These are phyloP conservation scores for Nemotelus pantherinus DNA, from an alignment of 2,888 invertebrate species.

Conservation along the genomic window DNA sequence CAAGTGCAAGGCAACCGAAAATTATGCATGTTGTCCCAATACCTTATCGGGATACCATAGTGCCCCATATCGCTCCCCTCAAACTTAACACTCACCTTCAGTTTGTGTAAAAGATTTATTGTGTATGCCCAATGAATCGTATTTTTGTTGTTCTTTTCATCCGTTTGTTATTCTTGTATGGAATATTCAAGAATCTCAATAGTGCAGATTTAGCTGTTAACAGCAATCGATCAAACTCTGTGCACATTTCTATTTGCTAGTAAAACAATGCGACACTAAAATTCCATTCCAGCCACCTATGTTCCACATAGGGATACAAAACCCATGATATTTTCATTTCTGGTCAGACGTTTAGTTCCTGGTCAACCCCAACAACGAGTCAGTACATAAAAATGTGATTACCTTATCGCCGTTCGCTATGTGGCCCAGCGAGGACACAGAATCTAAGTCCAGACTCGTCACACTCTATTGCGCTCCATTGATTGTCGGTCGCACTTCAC, in stretches of 20 bases:
- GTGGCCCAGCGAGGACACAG: not conserved
- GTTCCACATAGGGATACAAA: no score
- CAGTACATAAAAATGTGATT: not conserved
- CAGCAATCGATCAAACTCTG: no score
- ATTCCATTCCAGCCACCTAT: no score
- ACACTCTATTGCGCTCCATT: slow-evolving; percentile 17
- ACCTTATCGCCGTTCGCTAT: slow-evolving; percentile 3
- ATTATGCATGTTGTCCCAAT: not conserved
- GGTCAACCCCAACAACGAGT: not conserved
- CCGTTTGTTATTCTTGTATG: not conserved
- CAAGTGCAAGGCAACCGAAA: not conserved
- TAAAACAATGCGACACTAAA: no score
- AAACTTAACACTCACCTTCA: not conserved
- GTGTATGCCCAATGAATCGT: not conserved
- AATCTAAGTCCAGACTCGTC: not conserved
- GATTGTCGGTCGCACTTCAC: slow-evolving; percentile 33
- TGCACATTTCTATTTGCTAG: no score
- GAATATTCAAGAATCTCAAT: not conserved
- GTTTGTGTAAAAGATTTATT: not conserved
- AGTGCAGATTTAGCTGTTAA: not conserved
- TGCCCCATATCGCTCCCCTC: not conserved
- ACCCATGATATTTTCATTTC: not conserved
- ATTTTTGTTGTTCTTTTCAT: not conserved
- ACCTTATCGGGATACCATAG: not conserved
- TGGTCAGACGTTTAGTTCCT: not conserved